Evolutionary conservation across 2,113 vertebrate species (phyloP).

Genomic region (Saimiri boliviensis): DNA sequence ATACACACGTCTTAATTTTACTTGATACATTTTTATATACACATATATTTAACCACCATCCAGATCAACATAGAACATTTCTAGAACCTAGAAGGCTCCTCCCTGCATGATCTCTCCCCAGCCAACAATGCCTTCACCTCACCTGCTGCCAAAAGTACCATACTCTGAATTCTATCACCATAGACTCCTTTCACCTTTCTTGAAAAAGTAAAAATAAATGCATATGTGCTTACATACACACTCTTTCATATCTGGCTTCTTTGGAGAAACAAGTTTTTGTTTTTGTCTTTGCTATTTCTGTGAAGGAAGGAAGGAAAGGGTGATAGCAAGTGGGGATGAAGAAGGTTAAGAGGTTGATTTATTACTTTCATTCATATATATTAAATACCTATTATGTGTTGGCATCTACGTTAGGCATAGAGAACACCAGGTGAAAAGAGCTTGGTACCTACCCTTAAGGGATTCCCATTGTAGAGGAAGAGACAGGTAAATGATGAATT

Average conservation of each 20-base stretch:
- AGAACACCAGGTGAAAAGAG: not conserved
- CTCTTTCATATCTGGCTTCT: not conserved
- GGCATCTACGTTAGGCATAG: not conserved
- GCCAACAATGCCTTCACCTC: not conserved
- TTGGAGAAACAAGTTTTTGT: not conserved
- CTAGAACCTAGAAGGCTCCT: not conserved
- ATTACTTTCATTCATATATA: not conserved
- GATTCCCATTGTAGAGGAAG: not conserved
- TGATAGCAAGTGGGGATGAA: not conserved
- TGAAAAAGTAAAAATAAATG: not conserved
- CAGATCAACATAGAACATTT: not conserved
- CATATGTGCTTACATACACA: not conserved
- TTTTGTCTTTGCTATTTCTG: not conserved
- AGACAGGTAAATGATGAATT: not conserved
- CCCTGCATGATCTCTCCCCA: not conserved
- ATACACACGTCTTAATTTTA: not conserved
- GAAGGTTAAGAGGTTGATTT: not conserved
- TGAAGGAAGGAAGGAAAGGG: not conserved
- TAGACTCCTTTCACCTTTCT: not conserved
- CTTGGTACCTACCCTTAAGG: not conserved
- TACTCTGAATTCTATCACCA: not conserved
- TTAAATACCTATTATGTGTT: not conserved
- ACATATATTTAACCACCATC: not conserved
- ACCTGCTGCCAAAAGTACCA: not conserved
- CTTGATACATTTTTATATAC: not conserved